phyloP scores from a whole-genome alignment of 2,797 vertebrate species.

The Parauchenoglanis ngamensis region DNA sequence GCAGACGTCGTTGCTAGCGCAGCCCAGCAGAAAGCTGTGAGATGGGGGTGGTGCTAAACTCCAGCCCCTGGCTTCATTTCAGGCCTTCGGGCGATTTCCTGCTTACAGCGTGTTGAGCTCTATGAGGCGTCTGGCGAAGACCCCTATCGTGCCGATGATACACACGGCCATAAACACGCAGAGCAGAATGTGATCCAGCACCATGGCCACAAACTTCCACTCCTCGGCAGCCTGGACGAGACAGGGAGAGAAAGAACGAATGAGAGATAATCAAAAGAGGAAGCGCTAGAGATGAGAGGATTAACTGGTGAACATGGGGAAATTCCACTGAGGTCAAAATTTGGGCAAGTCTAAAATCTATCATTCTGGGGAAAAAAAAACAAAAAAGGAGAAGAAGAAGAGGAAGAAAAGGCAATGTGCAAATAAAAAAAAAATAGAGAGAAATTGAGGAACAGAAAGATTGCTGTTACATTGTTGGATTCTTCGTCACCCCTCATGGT shows the following conservation, averaged over 20 bases:
- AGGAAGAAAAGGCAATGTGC: background rate
- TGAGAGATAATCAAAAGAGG: slow-evolving; percentile 4
- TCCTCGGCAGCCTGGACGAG: slow-evolving; percentile 87
- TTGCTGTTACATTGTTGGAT: slow-evolving; percentile 84
- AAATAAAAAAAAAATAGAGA: background rate
- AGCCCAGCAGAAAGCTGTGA: slow-evolving; percentile 15
- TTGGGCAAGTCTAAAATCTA: background rate
- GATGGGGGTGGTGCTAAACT: slow-evolving; percentile 1
- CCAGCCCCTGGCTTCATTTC: slow-evolving; percentile 30
- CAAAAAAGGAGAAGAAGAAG: background rate
- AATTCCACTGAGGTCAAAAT: background rate
- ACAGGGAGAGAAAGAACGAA: slow-evolving; percentile 8
- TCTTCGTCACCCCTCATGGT: slow-evolving; percentile 94
- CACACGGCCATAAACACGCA: slow-evolving; percentile 94
- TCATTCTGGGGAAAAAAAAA: background rate
- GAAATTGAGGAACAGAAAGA: background rate
- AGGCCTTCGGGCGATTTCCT: slow-evolving; percentile 29
- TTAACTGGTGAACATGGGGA: background rate
- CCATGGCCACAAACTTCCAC: slow-evolving; percentile 98
- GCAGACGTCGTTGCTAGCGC: background rate
- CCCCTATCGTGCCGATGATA: slow-evolving; percentile 87
- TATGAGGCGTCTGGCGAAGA: slow-evolving; percentile 92
- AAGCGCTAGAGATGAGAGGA: background rate
- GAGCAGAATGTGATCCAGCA: slow-evolving; percentile 92
- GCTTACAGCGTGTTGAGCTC: slow-evolving; percentile 85